Evolutionary conservation across 2,113 vertebrate species (phyloP).

Genomic region (Mirounga angustirostris): DNA sequence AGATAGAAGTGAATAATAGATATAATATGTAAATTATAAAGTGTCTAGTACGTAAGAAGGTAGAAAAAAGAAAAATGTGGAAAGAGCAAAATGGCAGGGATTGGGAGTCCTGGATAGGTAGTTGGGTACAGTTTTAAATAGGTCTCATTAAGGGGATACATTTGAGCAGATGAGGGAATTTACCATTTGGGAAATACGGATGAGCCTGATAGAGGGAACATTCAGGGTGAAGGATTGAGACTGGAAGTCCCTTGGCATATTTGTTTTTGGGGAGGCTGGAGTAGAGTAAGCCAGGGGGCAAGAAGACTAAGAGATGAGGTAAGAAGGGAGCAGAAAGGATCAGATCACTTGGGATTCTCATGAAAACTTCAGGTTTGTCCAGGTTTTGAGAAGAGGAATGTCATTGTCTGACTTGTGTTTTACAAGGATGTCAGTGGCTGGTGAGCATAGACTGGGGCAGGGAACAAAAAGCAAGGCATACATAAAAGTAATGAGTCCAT

Average conservation of each 20-base stretch:
- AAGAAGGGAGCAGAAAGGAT: background rate
- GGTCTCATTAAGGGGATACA: background rate
- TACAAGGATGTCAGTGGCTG: background rate
- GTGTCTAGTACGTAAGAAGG: background rate
- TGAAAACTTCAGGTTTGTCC: background rate
- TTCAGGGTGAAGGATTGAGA: background rate
- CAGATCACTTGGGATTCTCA: background rate
- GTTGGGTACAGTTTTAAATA: constrained; percentile 11
- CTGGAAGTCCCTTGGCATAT: background rate
- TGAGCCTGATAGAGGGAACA: background rate
- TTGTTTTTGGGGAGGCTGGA: background rate
- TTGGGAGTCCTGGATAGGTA: background rate
- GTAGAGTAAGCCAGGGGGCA: background rate
- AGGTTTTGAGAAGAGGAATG: background rate
- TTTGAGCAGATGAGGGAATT: background rate
- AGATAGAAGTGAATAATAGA: constrained; percentile 11
- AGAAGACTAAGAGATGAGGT: background rate
- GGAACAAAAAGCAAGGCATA: background rate
- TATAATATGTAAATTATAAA: constrained; percentile 7
- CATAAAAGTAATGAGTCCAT: background rate
- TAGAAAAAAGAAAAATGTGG: background rate
- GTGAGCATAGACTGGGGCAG: background rate
- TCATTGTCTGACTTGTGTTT: background rate
- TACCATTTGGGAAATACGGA: background rate
- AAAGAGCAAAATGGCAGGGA: background rate